Percentiles rank a stretch among this genome's conserved stretches.
Evolutionary conservation across 2,888 invertebrate genomes (phyloP).

Genomic region (Meghimatium bilineatum): DNA sequence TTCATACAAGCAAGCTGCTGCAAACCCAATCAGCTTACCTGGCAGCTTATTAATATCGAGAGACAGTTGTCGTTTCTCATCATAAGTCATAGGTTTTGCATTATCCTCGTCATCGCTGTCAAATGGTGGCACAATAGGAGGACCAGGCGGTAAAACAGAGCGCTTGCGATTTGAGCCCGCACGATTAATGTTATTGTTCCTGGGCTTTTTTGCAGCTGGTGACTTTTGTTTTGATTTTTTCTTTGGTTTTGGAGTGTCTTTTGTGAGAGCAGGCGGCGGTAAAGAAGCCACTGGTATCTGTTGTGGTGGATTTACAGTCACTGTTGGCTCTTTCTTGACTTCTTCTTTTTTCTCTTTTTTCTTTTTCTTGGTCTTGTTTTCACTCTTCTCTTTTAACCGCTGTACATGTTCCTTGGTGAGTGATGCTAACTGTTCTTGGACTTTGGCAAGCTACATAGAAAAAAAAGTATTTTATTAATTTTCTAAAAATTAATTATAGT

Average conservation of each 20-base stretch:
- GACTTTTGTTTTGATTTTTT: constrained; percentile 66
- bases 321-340: constrained; percentile 64
- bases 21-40: constrained; percentile 81
- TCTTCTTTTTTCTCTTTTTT: constrained; percentile 62
- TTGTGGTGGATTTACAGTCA: constrained; percentile 52
- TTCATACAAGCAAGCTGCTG: not conserved
- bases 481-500: too few species aligned
- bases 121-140: constrained; percentile 69
- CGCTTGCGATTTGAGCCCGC: constrained; percentile 64
- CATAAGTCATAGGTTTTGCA: constrained; percentile 99
- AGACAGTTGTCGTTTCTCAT: constrained; percentile 98
- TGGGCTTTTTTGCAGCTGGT: constrained; percentile 66
- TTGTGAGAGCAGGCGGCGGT: constrained; percentile 58
- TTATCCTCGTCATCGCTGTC: constrained; percentile 98
- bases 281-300: constrained; percentile 53
- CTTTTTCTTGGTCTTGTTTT: constrained; percentile 78
- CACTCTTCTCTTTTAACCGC: constrained; percentile 84
- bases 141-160: constrained; percentile 52
- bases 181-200: constrained; percentile 64
- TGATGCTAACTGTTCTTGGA: constrained; percentile 86
- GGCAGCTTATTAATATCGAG: constrained; percentile 99
- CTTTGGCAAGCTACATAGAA: constrained; percentile 83
- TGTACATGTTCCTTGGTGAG: constrained; percentile 74
- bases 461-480: not conserved
- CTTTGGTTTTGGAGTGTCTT: constrained; percentile 65